These are phyloP conservation scores for Drosophila oshimai DNA, from an alignment of 1,140 invertebrate species.

Conservation along the genomic window DNA sequence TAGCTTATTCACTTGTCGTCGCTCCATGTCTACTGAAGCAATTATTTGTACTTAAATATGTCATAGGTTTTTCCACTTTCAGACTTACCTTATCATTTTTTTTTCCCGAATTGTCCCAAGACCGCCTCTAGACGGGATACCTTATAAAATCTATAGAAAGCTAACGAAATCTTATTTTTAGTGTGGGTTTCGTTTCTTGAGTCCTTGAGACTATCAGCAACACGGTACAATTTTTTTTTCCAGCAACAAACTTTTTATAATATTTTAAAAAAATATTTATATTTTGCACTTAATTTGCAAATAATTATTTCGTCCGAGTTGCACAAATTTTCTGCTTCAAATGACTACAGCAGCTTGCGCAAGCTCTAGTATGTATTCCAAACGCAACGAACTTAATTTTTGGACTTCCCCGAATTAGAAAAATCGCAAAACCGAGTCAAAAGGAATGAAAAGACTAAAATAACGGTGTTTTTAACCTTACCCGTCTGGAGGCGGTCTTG, in stretches of 20 bases:
- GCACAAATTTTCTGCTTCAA: background rate
- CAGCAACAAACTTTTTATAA: constrained; percentile 4
- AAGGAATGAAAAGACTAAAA: constrained; percentile 2
- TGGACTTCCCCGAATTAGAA: background rate
- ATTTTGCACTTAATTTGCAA: background rate
- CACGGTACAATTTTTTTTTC: constrained; percentile 7
- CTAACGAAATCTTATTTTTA: constrained; percentile 2
- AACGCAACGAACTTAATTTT: background rate
- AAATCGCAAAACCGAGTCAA: background rate
- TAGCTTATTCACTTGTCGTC: background rate
- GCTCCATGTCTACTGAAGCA: background rate
- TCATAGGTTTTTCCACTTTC: background rate
- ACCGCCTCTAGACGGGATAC: constrained; percentile 1
- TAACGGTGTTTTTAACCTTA: background rate
- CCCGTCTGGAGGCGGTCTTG: constrained; percentile 1
- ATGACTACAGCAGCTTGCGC: constrained; percentile 1
- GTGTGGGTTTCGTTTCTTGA: background rate
- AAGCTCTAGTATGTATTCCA: constrained; percentile 1
- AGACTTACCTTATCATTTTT: background rate
- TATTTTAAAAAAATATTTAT: constrained; percentile 4
- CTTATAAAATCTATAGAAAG: background rate
- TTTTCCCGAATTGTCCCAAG: background rate
- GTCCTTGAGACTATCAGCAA: background rate
- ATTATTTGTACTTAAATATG: constrained; percentile 1
- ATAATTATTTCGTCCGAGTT: background rate